Conservation (phyloP, 2,113 vertebrate species). For the Tichodroma muraria region DNA sequence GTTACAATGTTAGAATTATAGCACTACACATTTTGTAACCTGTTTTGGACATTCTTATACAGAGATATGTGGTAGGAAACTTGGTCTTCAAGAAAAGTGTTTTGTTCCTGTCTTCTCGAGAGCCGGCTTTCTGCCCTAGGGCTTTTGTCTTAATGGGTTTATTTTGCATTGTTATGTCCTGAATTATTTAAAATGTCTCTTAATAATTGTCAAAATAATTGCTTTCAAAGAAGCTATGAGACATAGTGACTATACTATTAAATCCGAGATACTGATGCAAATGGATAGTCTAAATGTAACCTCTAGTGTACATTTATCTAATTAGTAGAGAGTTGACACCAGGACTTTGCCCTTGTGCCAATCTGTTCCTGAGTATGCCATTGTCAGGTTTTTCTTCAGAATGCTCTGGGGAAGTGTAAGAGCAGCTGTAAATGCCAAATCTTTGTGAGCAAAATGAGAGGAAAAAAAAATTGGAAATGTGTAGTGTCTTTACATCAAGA, state of each 20-base stretch:
- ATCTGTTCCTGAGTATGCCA: neutral
- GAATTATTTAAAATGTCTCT: neutral
- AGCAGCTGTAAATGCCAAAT: neutral
- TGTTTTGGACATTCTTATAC: neutral
- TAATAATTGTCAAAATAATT: slow-evolving; percentile 24
- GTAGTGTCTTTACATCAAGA: neutral
- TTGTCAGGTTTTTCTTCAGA: neutral
- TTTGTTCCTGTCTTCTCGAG: neutral
- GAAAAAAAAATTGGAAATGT: neutral
- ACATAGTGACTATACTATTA: neutral
- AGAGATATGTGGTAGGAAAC: neutral
- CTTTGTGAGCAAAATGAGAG: neutral
- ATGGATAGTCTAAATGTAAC: neutral
- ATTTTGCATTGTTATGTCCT: neutral
- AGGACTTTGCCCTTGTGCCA: neutral
- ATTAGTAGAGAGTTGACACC: neutral
- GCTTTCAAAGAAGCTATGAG: neutral
- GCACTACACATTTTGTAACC: neutral
- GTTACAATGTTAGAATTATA: neutral
- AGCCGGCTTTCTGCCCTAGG: neutral
- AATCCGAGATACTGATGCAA: neutral
- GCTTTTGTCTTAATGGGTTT: neutral
- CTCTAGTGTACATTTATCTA: neutral
- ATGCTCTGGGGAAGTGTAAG: neutral
- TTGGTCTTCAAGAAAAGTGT: neutral